Conservation (phyloP, 2,113 vertebrate species). For the Podarcis muralis region DNA sequence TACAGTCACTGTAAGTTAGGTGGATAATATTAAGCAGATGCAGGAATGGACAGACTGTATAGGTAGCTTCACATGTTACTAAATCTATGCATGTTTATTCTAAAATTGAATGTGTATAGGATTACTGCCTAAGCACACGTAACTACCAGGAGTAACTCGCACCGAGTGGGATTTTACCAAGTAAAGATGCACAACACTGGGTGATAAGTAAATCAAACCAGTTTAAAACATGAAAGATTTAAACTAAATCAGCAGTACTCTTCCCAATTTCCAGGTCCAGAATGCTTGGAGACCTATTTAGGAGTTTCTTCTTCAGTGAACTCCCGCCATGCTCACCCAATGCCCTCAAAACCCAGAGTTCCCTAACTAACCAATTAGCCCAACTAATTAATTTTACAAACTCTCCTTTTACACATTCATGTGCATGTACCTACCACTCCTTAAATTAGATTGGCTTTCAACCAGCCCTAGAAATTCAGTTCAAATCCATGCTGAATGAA, state of each 20-base stretch:
- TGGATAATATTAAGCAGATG: no score
- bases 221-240: neutral
- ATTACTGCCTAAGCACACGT: neutral
- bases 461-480: neutral
- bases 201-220: neutral
- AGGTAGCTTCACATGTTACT: neutral
- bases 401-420: neutral
- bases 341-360: neutral
- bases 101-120: neutral
- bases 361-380: rapidly evolving
- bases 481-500: neutral
- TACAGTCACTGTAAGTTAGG: no score
- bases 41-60: no score
- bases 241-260: neutral
- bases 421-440: neutral
- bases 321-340: neutral
- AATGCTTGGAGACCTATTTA: neutral
- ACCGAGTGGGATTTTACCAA: no score
- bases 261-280: neutral
- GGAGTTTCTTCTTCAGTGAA: neutral
- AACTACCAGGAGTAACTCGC: neutral
- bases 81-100: neutral
- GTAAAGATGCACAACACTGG: neutral
- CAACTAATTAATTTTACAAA: neutral
- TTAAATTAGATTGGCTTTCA: neutral